These are phyloP conservation scores for Lagorchestes hirsutus DNA, from an alignment of 2,797 vertebrate genomes.

Conservation along the genomic window DNA sequence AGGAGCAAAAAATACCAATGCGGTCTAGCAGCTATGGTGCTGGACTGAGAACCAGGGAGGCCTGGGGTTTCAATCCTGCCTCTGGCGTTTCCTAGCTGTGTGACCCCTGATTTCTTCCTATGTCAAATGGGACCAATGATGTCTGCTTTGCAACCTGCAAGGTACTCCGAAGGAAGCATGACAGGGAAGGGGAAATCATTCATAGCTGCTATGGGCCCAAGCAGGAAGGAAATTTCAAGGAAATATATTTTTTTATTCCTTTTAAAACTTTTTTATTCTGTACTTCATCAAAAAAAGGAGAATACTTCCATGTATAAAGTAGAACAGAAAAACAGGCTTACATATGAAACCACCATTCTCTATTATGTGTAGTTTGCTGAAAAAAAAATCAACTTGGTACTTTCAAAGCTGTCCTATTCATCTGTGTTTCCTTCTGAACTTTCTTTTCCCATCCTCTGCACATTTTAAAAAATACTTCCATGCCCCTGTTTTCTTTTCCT, in stretches of 20 bases:
- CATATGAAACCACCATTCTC: background rate
- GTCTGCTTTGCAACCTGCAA: background rate
- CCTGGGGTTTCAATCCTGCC: background rate
- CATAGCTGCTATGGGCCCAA: background rate
- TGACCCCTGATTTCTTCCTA: background rate
- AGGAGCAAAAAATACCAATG: background rate
- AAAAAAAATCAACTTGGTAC: background rate
- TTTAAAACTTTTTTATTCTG: background rate
- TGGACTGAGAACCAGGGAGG: background rate
- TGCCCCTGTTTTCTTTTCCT: background rate
- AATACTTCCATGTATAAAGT: background rate
- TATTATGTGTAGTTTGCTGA: background rate
- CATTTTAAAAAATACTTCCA: background rate
- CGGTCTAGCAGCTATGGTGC: background rate
- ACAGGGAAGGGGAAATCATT: background rate
- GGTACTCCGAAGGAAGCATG: background rate
- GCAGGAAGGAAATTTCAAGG: background rate
- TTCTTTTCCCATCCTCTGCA: background rate
- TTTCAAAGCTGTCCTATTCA: background rate
- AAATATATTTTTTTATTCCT: background rate
- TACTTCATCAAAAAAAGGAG: background rate
- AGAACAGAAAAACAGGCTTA: background rate
- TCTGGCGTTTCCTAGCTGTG: background rate
- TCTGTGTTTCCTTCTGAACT: background rate
- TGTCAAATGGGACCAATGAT: background rate